Evolutionary conservation across 2,888 invertebrate genomes (phyloP).

Genomic region (Hemaris fuciformis): DNA sequence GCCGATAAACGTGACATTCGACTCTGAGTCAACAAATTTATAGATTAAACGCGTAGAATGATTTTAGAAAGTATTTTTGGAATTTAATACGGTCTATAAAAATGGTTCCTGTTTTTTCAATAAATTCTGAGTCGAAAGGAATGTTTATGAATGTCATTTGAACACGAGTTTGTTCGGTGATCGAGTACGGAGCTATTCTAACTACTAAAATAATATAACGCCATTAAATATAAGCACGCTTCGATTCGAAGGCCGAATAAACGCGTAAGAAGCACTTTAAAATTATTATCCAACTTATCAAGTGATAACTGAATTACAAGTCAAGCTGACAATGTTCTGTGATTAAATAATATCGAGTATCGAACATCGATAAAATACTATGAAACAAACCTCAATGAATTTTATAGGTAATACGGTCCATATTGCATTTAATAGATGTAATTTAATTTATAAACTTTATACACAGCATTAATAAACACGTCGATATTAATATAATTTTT

Average conservation of each 20-base stretch:
- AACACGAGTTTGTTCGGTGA: neutral
- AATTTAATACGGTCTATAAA: neutral
- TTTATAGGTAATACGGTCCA: neutral
- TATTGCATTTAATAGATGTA: neutral
- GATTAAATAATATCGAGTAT: neutral
- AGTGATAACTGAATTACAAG: neutral
- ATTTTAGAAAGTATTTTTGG: neutral
- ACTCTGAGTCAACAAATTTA: neutral
- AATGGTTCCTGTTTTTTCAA: neutral
- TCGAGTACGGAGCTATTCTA: neutral
- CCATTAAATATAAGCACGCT: conserved; percentile 2
- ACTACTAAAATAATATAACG: conserved; percentile 6
- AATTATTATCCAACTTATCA: neutral
- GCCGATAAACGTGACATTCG: conserved; percentile 16
- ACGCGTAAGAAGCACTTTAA: neutral
- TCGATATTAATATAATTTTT: neutral
- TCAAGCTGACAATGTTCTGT: neutral
- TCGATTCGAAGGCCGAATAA: neutral
- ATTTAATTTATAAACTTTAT: neutral
- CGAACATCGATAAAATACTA: neutral
- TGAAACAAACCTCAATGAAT: neutral
- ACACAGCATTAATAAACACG: neutral
- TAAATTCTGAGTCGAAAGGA: neutral
- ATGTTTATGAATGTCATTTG: neutral
- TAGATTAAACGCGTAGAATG: neutral